These are phyloP conservation scores for Apogon talboti DNA, from an alignment of 2,797 vertebrate genomes.

Conservation along the genomic window DNA sequence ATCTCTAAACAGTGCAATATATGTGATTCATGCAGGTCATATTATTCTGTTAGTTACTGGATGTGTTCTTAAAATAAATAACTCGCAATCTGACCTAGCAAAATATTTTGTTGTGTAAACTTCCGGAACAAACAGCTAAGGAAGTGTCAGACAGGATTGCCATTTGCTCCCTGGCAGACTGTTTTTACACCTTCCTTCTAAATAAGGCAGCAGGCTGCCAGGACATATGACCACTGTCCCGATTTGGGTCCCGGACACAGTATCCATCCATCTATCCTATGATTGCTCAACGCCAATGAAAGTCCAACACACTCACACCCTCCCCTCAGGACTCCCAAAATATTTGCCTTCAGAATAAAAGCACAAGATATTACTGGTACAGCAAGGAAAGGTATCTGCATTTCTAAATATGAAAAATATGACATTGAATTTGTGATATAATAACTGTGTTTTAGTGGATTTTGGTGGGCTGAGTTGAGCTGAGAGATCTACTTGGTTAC, in stretches of 20 bases:
- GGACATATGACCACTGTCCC: slow-evolving; percentile 85
- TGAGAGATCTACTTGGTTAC: no score
- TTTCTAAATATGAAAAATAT: no score
- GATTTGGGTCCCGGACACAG: slow-evolving; percentile 86
- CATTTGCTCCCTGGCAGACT: slow-evolving; percentile 84
- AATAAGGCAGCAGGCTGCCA: slow-evolving; percentile 90
- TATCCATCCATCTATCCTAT: slow-evolving; percentile 83
- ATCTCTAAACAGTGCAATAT: slow-evolving; percentile 17
- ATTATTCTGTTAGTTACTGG: slow-evolving; percentile 37
- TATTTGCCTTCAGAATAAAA: slow-evolving; percentile 69
- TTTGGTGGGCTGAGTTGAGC: no score
- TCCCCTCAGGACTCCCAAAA: slow-evolving; percentile 69
- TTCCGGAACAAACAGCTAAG: slow-evolving; percentile 77
- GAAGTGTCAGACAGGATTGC: slow-evolving; percentile 82
- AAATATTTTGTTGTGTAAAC: slow-evolving; percentile 76
- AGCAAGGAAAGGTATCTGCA: not conserved
- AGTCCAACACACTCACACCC: slow-evolving; percentile 71
- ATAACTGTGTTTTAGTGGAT: no score
- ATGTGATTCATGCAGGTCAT: slow-evolving; percentile 50
- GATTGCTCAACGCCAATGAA: slow-evolving; percentile 85
- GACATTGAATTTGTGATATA: no score
- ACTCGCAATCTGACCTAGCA: slow-evolving; percentile 67
- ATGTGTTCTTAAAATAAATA: slow-evolving; percentile 67
- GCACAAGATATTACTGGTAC: not conserved
- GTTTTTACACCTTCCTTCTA: slow-evolving; percentile 93